phyloP scores from a whole-genome alignment of 2,888 invertebrate genomes.

The Xanthorhoe spadicearia region DNA sequence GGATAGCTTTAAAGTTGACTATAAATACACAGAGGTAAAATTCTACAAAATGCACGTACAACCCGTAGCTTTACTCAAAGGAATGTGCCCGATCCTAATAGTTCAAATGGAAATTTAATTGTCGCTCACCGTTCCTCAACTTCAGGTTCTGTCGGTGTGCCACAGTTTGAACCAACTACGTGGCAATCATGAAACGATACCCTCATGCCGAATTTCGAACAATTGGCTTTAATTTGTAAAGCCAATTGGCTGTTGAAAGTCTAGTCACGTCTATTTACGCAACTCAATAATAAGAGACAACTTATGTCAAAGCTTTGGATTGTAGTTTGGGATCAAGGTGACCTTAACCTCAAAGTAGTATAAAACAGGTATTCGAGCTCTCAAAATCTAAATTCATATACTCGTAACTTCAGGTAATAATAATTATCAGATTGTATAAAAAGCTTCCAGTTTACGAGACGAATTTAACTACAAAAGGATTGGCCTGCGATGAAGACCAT shows the following conservation, averaged over 20 bases:
- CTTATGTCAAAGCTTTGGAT: background rate
- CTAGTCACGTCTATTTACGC: background rate
- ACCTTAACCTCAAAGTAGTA: too few relatives aligned
- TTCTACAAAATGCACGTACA: background rate
- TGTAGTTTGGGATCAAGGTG: background rate
- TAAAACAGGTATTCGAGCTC: too few relatives aligned
- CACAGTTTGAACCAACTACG: background rate
- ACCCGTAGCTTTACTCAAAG: background rate
- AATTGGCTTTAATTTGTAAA: background rate
- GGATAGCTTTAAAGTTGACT: background rate
- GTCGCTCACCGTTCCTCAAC: background rate
- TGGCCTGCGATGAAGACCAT: too few relatives aligned
- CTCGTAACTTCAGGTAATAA: too few relatives aligned
- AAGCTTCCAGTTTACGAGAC: too few relatives aligned
- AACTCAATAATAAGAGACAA: conserved; percentile 8
- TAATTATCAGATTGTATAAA: too few relatives aligned
- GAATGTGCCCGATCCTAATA: background rate
- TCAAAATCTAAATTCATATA: too few relatives aligned
- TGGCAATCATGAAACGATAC: background rate
- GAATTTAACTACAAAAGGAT: too few relatives aligned
- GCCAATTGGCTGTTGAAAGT: conserved; percentile 3
- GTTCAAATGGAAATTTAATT: background rate
- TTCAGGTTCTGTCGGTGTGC: background rate
- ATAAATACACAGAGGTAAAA: background rate
- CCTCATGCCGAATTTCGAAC: background rate